These are phyloP conservation scores for Phenganax marumi DNA, from an alignment of 92 coral and sea anemone species.

Conservation along the genomic window DNA sequence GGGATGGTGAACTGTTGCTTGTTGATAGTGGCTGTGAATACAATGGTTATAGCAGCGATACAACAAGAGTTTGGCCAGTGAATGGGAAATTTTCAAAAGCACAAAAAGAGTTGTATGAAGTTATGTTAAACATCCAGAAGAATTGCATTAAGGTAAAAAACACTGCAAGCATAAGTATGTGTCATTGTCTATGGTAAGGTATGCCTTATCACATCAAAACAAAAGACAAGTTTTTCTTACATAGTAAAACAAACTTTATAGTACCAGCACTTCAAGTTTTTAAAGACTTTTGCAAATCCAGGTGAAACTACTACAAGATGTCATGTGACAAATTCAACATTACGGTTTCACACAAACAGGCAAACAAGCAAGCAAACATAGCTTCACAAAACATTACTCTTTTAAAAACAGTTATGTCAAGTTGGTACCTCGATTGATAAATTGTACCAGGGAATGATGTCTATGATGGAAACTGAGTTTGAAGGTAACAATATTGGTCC, in stretches of 20 bases:
- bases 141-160: slow-evolving; percentile 64
- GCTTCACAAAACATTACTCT: background rate
- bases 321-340: too few relatives aligned
- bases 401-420: slow-evolving; percentile 72
- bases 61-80: slow-evolving; percentile 97
- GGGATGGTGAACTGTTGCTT: slow-evolving; percentile 82
- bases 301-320: too few relatives aligned
- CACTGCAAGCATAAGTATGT: too few relatives aligned
- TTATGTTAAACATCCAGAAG: slow-evolving; percentile 79
- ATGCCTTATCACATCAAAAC: too few relatives aligned
- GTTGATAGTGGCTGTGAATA: slow-evolving; percentile 96
- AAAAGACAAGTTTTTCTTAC: too few relatives aligned
- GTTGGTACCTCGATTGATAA: slow-evolving; percentile 72
- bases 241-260: too few relatives aligned
- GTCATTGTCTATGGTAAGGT: too few relatives aligned
- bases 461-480: slow-evolving; percentile 73
- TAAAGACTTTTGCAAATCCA: too few relatives aligned
- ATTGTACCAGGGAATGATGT: slow-evolving; percentile 80
- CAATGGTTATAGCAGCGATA: slow-evolving; percentile 94
- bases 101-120: slow-evolving; percentile 83
- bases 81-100: slow-evolving; percentile 77
- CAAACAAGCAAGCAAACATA: background rate
- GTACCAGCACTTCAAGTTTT: too few relatives aligned
- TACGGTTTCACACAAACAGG: background rate
- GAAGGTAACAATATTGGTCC: slow-evolving; percentile 6